Conservation (phyloP, 2,113 vertebrate genomes). For the Maylandia zebra region DNA sequence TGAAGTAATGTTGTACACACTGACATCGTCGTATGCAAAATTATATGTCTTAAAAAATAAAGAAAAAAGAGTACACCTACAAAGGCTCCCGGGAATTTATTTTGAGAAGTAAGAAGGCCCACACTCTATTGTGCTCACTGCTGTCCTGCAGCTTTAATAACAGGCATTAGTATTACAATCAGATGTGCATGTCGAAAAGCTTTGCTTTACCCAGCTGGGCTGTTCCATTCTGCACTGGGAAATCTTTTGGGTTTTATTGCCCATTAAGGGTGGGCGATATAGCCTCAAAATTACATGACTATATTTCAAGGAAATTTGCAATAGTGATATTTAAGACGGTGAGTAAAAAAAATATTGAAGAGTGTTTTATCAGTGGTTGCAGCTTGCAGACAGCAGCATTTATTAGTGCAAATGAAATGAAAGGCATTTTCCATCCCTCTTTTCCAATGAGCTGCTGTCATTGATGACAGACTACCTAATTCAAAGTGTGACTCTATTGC, state of each 20-base stretch:
- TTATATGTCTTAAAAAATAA: background rate
- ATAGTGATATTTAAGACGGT: background rate
- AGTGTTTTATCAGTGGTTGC: background rate
- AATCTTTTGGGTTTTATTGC: background rate
- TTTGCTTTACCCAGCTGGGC: background rate
- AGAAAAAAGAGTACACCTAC: fast-evolving
- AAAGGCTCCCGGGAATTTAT: background rate
- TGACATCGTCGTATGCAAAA: background rate
- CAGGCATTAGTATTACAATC: background rate
- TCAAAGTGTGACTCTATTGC: background rate
- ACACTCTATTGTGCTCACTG: background rate
- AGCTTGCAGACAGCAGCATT: background rate
- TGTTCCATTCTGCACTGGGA: background rate
- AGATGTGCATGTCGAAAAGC: background rate
- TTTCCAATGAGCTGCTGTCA: background rate
- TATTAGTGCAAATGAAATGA: background rate
- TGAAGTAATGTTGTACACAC: background rate
- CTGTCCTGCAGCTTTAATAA: background rate
- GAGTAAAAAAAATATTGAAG: background rate
- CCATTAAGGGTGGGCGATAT: background rate
- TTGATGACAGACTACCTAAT: background rate
- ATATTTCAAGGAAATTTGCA: background rate
- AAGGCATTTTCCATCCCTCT: background rate
- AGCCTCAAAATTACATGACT: background rate
- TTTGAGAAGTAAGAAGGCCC: background rate